Base-by-base conservation (phyloP, 2,113 vertebrate genomes). In the Proterorhinus semilunaris region DNA sequence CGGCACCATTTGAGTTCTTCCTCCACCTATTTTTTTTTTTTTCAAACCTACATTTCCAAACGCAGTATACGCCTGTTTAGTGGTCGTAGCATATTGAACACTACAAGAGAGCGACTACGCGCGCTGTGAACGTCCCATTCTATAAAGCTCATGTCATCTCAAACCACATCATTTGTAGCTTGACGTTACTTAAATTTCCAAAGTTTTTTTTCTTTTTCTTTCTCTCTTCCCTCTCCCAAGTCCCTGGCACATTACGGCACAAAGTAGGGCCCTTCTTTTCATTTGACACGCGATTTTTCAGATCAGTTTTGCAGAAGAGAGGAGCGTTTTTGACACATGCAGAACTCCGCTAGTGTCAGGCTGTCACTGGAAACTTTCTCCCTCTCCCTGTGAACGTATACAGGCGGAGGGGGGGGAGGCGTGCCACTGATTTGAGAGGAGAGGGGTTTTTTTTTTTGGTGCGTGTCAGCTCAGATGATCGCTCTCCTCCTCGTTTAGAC, bases 401-500 rank as follows among this genome's bases (percentile, higher is more conserved):
- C 9, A 4, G 5, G n/a, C n/a, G 36, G 6, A 15, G 59, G 12
- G 45, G 21, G 59, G 12, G 45, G 21, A 54, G 76, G 65, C 57
- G 59, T 17, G 46, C 42, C 11, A 10, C 7, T 57, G 64, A 62
- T 49, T 58, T 74, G 49, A 64, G 53, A 6, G 11, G n/a, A 49
- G 36, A 21, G 21, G 21, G 21, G 68, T n/a, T 11, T 43, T 68
- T 69, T 53, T 53, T 27, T 27, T 57, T 10, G 36, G 54, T 13
- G 90, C 91, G 86, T 88, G 90, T 91, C 93, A 63, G 62, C 16
- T 17, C 45, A 46, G 16, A 92, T 93, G 92, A 94, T 90, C 85
- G 44, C 90, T 80, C 87, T 83, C 88, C 93, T 84, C 90, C 68
- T 50, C 75, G 67, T 91, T 91, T 94, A 89, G 91, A 92, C 91